Evolutionary conservation across 2,888 invertebrate genomes (phyloP).

Genomic region (Tanypteryx hageni): DNA sequence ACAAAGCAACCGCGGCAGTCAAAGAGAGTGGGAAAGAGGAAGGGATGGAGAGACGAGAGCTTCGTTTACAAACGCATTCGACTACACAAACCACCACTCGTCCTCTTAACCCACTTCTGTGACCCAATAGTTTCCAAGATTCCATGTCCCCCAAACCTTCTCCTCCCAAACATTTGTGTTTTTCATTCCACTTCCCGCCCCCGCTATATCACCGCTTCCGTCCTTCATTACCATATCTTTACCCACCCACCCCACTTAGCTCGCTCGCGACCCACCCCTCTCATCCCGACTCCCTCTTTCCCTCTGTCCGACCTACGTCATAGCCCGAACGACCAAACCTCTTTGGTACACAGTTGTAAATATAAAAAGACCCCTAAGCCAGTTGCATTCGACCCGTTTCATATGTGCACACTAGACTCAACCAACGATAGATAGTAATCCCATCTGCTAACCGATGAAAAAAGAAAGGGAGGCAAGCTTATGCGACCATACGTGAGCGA

Average conservation of each 20-base stretch:
- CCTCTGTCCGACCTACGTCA: neutral
- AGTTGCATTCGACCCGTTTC: conserved; percentile 2
- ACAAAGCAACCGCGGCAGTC: no score
- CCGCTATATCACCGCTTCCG: neutral
- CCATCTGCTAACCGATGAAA: neutral
- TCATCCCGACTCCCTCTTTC: no score
- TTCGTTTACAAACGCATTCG: neutral
- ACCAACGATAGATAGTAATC: conserved; percentile 5
- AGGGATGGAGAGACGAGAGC: neutral
- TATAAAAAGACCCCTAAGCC: neutral
- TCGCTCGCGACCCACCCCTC: no score
- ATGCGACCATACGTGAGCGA: neutral
- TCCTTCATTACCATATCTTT: neutral
- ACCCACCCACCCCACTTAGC: neutral
- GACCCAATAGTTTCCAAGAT: neutral
- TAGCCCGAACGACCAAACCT: conserved; percentile 4
- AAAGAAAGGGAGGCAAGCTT: neutral
- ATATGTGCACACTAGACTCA: neutral
- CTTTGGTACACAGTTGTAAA: conserved; percentile 37
- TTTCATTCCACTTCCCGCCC: no score
- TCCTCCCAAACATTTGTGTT: neutral
- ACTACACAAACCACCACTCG: neutral
- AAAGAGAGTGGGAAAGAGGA: neutral
- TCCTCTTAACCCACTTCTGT: conserved; percentile 5
- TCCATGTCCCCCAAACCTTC: neutral